These are phyloP conservation scores for Drosophila kambysellisi DNA, from an alignment of 2,888 invertebrate species.

Conservation along the genomic window DNA sequence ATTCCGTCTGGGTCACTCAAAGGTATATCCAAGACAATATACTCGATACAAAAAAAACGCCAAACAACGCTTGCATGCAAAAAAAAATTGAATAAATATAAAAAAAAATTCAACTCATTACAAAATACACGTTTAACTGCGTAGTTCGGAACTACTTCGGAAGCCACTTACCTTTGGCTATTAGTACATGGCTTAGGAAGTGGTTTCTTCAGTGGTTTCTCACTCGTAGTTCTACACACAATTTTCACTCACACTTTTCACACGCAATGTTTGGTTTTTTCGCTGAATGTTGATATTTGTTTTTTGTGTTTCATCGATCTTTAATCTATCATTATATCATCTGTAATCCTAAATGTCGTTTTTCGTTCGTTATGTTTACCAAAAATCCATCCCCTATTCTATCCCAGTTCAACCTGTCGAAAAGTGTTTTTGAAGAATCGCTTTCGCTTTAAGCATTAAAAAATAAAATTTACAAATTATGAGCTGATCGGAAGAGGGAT, in stretches of 20 bases:
- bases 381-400: constrained; percentile 67
- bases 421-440: constrained; percentile 83
- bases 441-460: constrained; percentile 60
- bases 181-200: constrained; percentile 62
- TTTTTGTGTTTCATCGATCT: constrained; percentile 35
- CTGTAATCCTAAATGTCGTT: constrained; percentile 49
- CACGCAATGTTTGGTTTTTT: constrained; percentile 19
- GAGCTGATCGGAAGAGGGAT: constrained; percentile 6
- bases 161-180: constrained; percentile 29
- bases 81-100: neutral
- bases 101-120: neutral
- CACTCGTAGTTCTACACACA: neutral
- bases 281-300: constrained; percentile 30
- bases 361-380: constrained; percentile 35
- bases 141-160: neutral
- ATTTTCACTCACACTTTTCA: neutral
- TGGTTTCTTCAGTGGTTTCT: constrained; percentile 4
- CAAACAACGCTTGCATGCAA: constrained; percentile 30
- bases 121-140: neutral
- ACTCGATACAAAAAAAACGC: constrained; percentile 39
- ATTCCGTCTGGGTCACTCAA: constrained; percentile 97
- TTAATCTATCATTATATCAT: constrained; percentile 19
- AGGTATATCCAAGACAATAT: constrained; percentile 89
- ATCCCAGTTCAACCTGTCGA: constrained; percentile 79
- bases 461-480: constrained; percentile 15